Evolutionary conservation across 2,888 invertebrate genomes (phyloP).

Genomic region (Blera fallax): DNA sequence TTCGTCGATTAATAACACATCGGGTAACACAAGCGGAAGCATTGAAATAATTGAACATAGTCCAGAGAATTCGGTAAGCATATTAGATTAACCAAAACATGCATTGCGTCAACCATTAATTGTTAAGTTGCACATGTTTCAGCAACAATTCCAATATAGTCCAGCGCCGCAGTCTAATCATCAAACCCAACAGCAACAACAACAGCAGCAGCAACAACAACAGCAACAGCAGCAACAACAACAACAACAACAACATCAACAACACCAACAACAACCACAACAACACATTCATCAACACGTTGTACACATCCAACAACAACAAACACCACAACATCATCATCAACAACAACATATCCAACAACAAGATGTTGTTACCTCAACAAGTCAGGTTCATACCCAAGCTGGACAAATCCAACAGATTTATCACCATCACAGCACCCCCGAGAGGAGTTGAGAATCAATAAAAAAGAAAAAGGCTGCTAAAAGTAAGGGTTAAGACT

Average conservation of each 20-base stretch:
- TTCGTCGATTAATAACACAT: constrained; percentile 79
- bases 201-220: constrained; percentile 78
- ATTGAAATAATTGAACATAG: constrained; percentile 82
- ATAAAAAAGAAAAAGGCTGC: constrained; percentile 79
- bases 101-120: constrained; percentile 77
- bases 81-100: constrained; percentile 42
- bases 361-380: constrained; percentile 81
- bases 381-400: constrained; percentile 78
- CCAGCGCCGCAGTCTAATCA: constrained; percentile 76
- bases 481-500: constrained; percentile 80
- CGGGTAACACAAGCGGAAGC: constrained; percentile 80
- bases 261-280: constrained; percentile 73
- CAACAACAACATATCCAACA: constrained; percentile 79
- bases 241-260: constrained; percentile 74
- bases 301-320: constrained; percentile 79
- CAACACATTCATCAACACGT: constrained; percentile 80
- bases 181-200: constrained; percentile 78
- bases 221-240: constrained; percentile 74
- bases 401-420: constrained; percentile 80
- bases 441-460: constrained; percentile 82
- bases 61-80: constrained; percentile 82
- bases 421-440: constrained; percentile 81
- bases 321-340: constrained; percentile 76
- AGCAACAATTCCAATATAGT: constrained; percentile 82
- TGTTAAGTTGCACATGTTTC: constrained; percentile 81